These are phyloP conservation scores for Zaprionus ornatus DNA, from an alignment of 1,140 invertebrate genomes.

Conservation along the genomic window DNA sequence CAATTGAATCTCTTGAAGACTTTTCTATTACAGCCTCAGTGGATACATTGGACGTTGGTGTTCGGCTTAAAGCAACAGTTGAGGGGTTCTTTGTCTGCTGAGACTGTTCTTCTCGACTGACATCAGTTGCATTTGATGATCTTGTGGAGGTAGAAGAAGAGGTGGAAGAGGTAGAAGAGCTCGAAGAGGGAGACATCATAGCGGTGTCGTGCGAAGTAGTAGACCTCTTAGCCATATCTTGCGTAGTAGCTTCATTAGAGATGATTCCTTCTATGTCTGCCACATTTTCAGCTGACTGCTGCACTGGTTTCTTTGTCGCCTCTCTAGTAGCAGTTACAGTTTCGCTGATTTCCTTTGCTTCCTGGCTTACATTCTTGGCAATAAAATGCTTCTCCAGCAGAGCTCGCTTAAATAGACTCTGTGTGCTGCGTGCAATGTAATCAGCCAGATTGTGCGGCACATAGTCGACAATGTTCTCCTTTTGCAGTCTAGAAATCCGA, in stretches of 20 bases:
- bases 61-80: neutral
- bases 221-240: neutral
- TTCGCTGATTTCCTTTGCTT: neutral
- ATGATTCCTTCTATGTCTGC: neutral
- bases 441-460: conserved; percentile 5
- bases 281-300: neutral
- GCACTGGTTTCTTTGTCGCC: neutral
- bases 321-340: neutral
- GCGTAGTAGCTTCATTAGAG: neutral
- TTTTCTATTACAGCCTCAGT: neutral
- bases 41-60: neutral
- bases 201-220: too few relatives aligned
- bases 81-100: neutral
- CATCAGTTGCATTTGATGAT: neutral
- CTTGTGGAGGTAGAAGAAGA: too few relatives aligned
- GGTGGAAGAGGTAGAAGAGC: too few relatives aligned
- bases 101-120: neutral
- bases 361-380: neutral
- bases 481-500: conserved; percentile 8
- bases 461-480: conserved; percentile 12
- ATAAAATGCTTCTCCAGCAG: conserved; percentile 22
- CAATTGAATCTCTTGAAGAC: neutral
- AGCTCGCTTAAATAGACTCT: neutral
- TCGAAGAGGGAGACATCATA: too few relatives aligned
- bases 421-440: neutral